Evolutionary conservation across 2,113 vertebrate species (phyloP).

Genomic region (Eurystomus gularis): DNA sequence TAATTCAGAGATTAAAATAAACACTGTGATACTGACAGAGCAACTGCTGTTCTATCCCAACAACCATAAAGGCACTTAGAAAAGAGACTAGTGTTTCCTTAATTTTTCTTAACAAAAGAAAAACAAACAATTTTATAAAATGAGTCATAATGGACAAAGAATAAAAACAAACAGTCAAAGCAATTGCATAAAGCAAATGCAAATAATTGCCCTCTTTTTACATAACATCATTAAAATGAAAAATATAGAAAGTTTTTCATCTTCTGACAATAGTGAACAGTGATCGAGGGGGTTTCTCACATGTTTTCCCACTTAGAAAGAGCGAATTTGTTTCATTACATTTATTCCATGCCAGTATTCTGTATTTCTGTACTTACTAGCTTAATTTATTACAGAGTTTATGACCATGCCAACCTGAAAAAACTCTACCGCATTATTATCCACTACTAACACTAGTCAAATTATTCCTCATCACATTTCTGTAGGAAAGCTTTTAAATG

Average conservation of each 20-base stretch:
- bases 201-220: background rate
- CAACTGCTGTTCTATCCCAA: slow-evolving; percentile 5
- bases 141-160: background rate
- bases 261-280: background rate
- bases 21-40: slow-evolving; percentile 21
- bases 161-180: background rate
- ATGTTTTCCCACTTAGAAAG: background rate
- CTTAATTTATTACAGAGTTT: slow-evolving; percentile 28
- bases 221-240: background rate
- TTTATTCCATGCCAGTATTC: background rate
- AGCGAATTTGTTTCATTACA: background rate
- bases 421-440: background rate
- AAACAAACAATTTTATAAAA: background rate
- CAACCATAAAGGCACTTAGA: background rate
- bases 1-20: slow-evolving; percentile 65
- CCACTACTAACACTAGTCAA: background rate
- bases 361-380: background rate
- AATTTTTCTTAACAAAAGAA: background rate
- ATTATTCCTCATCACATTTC: background rate
- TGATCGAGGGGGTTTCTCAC: background rate
- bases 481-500: background rate
- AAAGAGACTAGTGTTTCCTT: background rate
- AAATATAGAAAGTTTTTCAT: background rate
- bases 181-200: background rate
- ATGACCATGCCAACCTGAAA: background rate